phyloP scores from a whole-genome alignment of 2,113 vertebrate genomes.

The Muntiacus muntjak region DNA sequence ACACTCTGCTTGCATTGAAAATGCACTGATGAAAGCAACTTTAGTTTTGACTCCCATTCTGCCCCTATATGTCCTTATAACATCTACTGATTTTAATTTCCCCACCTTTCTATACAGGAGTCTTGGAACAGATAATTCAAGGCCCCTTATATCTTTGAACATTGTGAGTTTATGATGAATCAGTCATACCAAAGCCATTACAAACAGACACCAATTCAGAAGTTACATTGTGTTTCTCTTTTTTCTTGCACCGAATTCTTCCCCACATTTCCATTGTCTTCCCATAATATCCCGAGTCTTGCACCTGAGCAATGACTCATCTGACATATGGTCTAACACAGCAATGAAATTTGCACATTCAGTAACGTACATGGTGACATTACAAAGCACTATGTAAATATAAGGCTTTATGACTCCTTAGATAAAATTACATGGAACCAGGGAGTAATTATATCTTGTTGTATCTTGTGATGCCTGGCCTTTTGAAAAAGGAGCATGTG shows the following conservation, averaged over 20 bases:
- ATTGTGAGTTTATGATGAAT: neutral
- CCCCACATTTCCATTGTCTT: neutral
- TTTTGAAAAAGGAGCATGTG: neutral
- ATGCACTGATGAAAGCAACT: neutral
- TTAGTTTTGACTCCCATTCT: neutral
- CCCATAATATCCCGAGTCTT: neutral
- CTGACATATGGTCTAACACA: neutral
- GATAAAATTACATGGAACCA: constrained; percentile 1
- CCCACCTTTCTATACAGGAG: neutral
- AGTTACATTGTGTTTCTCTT: neutral
- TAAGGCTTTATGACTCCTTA: neutral
- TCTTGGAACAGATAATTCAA: neutral
- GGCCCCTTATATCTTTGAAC: neutral
- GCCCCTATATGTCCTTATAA: neutral
- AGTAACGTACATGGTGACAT: neutral
- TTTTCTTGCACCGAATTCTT: neutral
- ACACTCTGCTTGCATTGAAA: neutral
- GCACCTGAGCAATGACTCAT: neutral
- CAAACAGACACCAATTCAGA: neutral
- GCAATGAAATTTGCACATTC: neutral
- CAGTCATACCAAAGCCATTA: neutral
- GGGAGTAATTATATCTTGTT: neutral
- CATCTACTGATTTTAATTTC: neutral
- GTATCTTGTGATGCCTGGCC: neutral
- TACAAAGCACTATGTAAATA: neutral